Percentiles rank a stretch among this genome's conserved stretches.
These are phyloP conservation scores for Mamestra configurata DNA, from an alignment of 1,140 invertebrate species.

Conservation along the genomic window DNA sequence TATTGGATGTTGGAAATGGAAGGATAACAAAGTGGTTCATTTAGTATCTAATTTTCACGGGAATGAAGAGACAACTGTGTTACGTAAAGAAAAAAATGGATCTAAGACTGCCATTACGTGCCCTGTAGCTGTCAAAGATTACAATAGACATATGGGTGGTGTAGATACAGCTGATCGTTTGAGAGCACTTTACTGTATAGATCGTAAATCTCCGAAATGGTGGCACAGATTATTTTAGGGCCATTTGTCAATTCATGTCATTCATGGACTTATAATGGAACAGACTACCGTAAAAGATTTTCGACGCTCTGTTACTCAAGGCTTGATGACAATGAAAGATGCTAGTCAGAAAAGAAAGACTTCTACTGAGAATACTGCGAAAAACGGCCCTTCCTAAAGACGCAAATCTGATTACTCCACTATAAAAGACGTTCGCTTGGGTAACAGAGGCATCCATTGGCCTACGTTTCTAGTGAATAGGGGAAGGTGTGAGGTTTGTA, in stretches of 20 bases:
- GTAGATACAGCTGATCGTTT: constrained; percentile 75
- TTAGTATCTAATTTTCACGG: too few relatives aligned
- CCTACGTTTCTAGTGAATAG: too few relatives aligned
- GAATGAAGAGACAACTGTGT: too few relatives aligned
- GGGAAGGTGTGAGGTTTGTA: constrained; percentile 78
- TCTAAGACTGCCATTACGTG: constrained; percentile 64
- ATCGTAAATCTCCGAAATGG: constrained; percentile 76
- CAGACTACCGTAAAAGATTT: constrained; percentile 63
- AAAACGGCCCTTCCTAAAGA: too few relatives aligned
- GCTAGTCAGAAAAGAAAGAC: too few relatives aligned
- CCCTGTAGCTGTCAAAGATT: constrained; percentile 68
- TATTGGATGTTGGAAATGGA: too few relatives aligned
- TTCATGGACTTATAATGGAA: constrained; percentile 66
- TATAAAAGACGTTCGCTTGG: too few relatives aligned
- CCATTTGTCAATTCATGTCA: constrained; percentile 67
- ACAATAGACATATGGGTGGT: constrained; percentile 74
- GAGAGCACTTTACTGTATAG: constrained; percentile 69
- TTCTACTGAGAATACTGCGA: too few relatives aligned
- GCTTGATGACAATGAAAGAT: too few relatives aligned
- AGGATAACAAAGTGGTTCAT: too few relatives aligned
- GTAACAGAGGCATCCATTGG: too few relatives aligned
- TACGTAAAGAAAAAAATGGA: constrained; percentile 66
- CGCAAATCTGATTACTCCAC: too few relatives aligned
- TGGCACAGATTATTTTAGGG: constrained; percentile 77
- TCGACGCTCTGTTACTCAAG: constrained; percentile 63